Conservation (phyloP, 2,797 vertebrate species). For the Pseudotriccus pelzelni region DNA sequence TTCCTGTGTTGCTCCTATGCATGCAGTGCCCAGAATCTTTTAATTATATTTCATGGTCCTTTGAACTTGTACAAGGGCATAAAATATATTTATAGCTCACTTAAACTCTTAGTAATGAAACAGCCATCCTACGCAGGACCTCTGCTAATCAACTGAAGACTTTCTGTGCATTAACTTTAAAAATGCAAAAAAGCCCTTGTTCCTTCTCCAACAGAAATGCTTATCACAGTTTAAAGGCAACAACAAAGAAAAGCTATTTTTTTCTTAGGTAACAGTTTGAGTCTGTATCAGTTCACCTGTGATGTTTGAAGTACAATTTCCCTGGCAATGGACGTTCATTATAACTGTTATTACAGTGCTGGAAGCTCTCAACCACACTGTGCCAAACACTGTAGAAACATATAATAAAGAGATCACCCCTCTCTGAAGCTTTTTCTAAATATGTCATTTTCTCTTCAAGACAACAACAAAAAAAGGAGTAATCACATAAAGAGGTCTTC, state of each 20-base stretch:
- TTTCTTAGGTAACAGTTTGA: background rate
- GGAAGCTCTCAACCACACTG: background rate
- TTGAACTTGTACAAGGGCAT: conserved; percentile 49
- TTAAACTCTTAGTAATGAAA: conserved; percentile 61
- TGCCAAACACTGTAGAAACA: background rate
- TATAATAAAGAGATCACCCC: background rate
- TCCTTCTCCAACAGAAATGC: background rate
- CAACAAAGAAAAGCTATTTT: background rate
- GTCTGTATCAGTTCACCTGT: conserved; percentile 13
- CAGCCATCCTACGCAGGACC: conserved; percentile 7
- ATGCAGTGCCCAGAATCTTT: conserved; percentile 17
- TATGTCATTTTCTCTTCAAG: background rate
- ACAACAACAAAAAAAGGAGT: background rate
- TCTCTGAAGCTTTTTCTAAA: background rate
- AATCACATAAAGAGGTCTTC: background rate
- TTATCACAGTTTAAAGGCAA: background rate
- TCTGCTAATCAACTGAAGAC: conserved; percentile 52
- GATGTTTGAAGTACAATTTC: background rate
- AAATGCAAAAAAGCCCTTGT: background rate
- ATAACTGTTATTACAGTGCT: background rate
- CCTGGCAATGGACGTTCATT: background rate
- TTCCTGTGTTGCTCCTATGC: conserved; percentile 3
- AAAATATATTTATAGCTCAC: conserved; percentile 67
- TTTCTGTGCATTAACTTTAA: conserved; percentile 19
- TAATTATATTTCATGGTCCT: conserved; percentile 63